phyloP scores from a whole-genome alignment of 2,797 vertebrate species.

The Danio jaintianensis region DNA sequence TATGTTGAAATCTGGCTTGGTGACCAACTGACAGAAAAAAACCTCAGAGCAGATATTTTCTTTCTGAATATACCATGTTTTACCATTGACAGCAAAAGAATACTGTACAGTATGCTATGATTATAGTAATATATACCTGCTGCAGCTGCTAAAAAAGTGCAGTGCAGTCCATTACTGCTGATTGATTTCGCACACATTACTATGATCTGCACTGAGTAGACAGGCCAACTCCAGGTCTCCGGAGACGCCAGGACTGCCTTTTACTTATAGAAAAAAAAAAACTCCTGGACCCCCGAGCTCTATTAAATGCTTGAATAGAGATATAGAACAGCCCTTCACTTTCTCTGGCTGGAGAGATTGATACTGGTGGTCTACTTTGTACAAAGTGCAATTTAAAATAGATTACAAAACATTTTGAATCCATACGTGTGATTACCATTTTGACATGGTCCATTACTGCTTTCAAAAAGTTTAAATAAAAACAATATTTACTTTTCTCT shows the following conservation, averaged over 20 bases:
- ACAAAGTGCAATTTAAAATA: not conserved
- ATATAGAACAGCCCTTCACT: slow-evolving; percentile 10
- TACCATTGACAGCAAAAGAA: slow-evolving; percentile 67
- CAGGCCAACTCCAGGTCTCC: slow-evolving; percentile 1
- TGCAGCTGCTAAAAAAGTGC: slow-evolving; percentile 35
- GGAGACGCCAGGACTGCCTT: slow-evolving; percentile 5
- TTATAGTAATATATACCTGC: slow-evolving; percentile 39
- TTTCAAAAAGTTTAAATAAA: not conserved
- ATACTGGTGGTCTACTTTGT: slow-evolving; percentile 16
- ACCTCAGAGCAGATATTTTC: not conserved
- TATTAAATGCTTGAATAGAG: slow-evolving; percentile 14
- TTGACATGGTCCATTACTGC: not conserved
- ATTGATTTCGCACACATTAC: slow-evolving; percentile 46
- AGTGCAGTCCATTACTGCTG: slow-evolving; percentile 31
- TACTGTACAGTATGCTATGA: slow-evolving; percentile 66
- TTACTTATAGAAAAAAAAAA: slow-evolving; percentile 10
- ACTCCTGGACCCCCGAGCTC: not conserved
- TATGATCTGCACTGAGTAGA: slow-evolving; percentile 14
- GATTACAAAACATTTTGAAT: not conserved
- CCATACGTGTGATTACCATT: not conserved
- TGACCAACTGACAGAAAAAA: slow-evolving; percentile 4
- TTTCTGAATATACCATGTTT: slow-evolving; percentile 5
- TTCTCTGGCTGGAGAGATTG: slow-evolving; percentile 5
- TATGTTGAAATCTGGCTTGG: slow-evolving; percentile 8
- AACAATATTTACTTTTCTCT: slow-evolving; percentile 6